Percentiles rank a stretch among this genome's conserved stretches.
phyloP scores from a whole-genome alignment of 2,113 vertebrate species.

The Crotalus horridus region DNA sequence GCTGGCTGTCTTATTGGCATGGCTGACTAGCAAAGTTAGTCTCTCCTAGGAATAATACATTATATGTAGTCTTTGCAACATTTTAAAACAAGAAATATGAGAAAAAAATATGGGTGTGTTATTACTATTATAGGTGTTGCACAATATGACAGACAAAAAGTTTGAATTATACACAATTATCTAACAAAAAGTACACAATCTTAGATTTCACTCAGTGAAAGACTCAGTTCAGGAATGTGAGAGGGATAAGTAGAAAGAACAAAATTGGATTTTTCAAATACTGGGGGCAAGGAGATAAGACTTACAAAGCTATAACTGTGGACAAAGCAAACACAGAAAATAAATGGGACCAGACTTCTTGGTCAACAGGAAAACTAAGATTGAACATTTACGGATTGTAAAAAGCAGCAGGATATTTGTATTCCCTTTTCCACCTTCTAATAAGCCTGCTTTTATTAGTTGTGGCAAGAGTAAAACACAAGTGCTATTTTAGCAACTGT shows the following conservation, averaged over 20 bases:
- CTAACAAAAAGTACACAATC: neutral
- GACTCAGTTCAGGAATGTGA: neutral
- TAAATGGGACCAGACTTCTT: neutral
- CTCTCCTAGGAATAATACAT: neutral
- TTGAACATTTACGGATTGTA: neutral
- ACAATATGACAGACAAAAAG: neutral
- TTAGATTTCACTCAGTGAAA: neutral
- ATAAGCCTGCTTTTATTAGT: neutral
- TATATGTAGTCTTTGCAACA: neutral
- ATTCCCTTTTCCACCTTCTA: neutral
- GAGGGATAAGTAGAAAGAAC: neutral
- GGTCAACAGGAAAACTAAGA: neutral
- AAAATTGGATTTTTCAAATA: neutral
- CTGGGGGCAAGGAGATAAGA: neutral
- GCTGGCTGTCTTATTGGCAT: neutral
- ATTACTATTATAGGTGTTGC: neutral
- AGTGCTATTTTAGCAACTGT: neutral
- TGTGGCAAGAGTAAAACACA: neutral
- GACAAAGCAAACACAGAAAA: neutral
- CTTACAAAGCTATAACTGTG: neutral
- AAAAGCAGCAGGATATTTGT: neutral
- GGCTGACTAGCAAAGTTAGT: neutral
- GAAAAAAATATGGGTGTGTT: neutral
- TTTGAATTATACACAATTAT: neutral
- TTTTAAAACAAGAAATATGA: neutral